Evolutionary conservation across 2,797 vertebrate genomes (phyloP).

Genomic region (Remorina albescens): DNA sequence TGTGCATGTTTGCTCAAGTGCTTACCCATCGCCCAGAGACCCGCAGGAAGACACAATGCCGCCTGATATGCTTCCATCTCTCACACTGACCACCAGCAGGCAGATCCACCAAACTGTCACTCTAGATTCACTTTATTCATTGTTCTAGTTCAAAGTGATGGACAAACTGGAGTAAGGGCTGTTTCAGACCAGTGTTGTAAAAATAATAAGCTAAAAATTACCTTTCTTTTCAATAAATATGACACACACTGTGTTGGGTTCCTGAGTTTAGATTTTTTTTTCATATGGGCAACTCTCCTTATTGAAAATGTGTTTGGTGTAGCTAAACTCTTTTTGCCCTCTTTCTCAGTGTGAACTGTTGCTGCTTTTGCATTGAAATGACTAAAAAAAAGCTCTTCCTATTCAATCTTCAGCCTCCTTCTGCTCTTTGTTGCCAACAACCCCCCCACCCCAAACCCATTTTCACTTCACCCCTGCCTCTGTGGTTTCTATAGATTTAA

Average conservation of each 20-base stretch:
- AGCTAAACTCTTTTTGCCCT: neutral
- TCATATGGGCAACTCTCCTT: neutral
- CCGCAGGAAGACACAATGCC: neutral
- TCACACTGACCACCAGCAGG: neutral
- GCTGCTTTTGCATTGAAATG: slow-evolving; percentile 27
- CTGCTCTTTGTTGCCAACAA: neutral
- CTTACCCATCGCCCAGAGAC: neutral
- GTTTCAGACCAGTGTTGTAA: neutral
- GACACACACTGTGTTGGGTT: neutral
- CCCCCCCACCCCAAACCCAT: neutral
- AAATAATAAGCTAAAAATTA: neutral
- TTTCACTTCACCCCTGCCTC: slow-evolving; percentile 29
- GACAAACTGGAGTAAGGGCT: neutral
- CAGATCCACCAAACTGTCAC: neutral
- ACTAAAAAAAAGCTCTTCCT: slow-evolving; percentile 9
- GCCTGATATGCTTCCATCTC: neutral
- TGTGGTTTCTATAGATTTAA: slow-evolving; percentile 51
- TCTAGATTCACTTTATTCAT: neutral
- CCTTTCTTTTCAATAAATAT: neutral
- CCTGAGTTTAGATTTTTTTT: neutral
- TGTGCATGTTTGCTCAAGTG: neutral
- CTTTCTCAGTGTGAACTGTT: neutral
- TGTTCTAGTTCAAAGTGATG: neutral
- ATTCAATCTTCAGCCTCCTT: slow-evolving; percentile 3
- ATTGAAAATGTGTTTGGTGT: neutral